Conservation (phyloP, 2,113 vertebrate genomes). For the Onychostoma macrolepis region DNA sequence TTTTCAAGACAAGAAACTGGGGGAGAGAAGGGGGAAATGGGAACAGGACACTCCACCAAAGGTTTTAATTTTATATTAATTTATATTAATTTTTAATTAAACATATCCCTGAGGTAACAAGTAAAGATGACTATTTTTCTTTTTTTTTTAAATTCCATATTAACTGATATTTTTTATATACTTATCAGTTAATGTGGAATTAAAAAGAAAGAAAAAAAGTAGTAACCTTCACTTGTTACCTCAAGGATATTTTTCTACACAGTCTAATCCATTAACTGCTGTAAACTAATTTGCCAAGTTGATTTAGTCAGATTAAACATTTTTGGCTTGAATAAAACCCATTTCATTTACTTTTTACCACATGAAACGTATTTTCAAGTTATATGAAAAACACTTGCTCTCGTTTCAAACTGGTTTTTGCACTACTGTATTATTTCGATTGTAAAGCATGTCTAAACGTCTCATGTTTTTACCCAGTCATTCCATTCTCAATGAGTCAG, state of each 20-base stretch:
- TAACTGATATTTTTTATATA: background rate
- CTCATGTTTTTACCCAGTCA: constrained; percentile 36
- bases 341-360: background rate
- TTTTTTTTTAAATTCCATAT: no score
- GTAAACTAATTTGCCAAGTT: background rate
- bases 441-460: constrained; percentile 35
- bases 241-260: background rate
- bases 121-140: background rate
- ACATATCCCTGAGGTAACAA: background rate
- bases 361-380: background rate
- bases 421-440: background rate
- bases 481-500: constrained; percentile 34
- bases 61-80: background rate
- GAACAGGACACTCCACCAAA: background rate
- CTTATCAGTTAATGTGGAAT: background rate
- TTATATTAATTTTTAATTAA: background rate
- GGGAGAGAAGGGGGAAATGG: background rate
- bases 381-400: background rate
- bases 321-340: background rate
- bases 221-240: background rate
- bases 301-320: background rate
- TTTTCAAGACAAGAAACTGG: background rate
- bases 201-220: background rate
- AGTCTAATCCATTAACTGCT: background rate
- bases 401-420: background rate